Evolutionary conservation across 2,797 vertebrate species (phyloP), one percentile per base, ranked within the genome.

Genomic region (Echiichthys vipera): DNA sequence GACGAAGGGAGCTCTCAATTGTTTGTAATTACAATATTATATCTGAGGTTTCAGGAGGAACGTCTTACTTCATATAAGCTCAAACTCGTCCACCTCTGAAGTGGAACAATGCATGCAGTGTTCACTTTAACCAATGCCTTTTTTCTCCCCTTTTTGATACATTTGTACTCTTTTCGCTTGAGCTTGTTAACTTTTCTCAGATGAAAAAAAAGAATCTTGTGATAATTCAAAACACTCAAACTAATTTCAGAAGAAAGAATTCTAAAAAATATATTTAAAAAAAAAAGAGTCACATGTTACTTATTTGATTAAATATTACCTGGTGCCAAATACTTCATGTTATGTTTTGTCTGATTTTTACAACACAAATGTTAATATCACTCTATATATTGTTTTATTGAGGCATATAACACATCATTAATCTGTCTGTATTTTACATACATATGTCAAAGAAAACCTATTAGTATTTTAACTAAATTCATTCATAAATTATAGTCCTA

Each of bases 301-400:
- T 74, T 61, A 59, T 78, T 74, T 24, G 62, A 5, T 57, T 53
- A 40, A 74, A 73, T 30, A 55, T 70, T 54, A 79, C 65, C 63
- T 81, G 79, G 72, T 89, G 84, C 78, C 81, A 87, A 82, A 84
- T 80, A 70, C 36, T 83, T 84, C 46, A 61, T 77, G 56, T 81
- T 45, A 77, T 81, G 36, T 81, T 79, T 74, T 71, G 45, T 65
- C 47, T 64, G 62, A 87, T 65, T 84, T 78, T 63, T 81, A 70
- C 65, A 24, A 54, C 18, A 29, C 34, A 65, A 46, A 74, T 66
- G 58, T 84, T 81, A 75, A 84, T 82, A 77, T 66, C 4, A 40
- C 32, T 77, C 59, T 80, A 79, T 74, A 81, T 88, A 70, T 80
- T 74, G 47, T 79, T 84, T 84, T 34, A 78, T 75, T 83, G 42